Evolutionary conservation across 2,797 vertebrate genomes (phyloP).

Genomic region (Gymnothorax javanicus): DNA sequence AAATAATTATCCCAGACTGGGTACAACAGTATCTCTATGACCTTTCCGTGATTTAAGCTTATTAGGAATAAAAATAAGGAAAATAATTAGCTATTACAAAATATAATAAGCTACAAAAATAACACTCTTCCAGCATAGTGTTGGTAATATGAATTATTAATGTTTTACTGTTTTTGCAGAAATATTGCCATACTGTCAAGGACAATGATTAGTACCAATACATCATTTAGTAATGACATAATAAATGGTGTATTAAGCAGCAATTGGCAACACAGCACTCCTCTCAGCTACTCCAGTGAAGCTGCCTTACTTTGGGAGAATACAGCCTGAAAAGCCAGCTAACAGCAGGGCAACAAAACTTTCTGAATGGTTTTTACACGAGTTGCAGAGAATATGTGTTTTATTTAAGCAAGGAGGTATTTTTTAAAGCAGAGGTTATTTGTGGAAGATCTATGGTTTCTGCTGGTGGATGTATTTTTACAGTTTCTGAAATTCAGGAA

Average conservation of each 20-base stretch:
- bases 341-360: neutral
- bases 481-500: slow-evolving; percentile 13
- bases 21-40: neutral
- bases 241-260: slow-evolving; percentile 33
- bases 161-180: slow-evolving; percentile 49
- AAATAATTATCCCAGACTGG: neutral
- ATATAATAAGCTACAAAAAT: slow-evolving; percentile 36
- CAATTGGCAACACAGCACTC: slow-evolving; percentile 22
- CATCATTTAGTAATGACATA: slow-evolving; percentile 42
- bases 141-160: slow-evolving; percentile 49
- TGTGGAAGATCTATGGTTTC: neutral
- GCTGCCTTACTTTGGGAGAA: neutral
- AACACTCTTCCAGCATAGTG: slow-evolving; percentile 64
- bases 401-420: neutral
- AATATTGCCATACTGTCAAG: slow-evolving; percentile 57
- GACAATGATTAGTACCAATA: slow-evolving; percentile 61
- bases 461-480: neutral
- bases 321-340: neutral
- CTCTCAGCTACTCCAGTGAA: slow-evolving; percentile 55
- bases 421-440: neutral
- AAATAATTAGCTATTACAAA: slow-evolving; percentile 13
- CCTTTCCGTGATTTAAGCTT: neutral
- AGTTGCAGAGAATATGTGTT: neutral
- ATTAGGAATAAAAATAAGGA: neutral
- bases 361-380: too few relatives aligned